Conservation (phyloP, 2,888 invertebrate species). For the Drosophila atripex region DNA sequence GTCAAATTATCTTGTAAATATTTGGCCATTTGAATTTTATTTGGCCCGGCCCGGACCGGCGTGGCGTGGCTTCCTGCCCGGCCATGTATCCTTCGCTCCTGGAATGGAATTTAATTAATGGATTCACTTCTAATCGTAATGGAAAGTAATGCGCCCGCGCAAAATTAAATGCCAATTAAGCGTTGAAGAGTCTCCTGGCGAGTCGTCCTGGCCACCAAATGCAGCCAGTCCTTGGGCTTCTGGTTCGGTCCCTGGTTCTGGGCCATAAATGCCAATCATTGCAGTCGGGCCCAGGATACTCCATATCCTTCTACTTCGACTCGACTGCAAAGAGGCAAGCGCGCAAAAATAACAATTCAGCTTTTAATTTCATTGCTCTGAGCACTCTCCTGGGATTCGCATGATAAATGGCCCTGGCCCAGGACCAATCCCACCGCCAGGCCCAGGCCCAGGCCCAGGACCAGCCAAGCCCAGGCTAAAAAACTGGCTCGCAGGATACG, state of each 20-base stretch:
- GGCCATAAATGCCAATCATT: conserved; percentile 59
- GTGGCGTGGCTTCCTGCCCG: not conserved
- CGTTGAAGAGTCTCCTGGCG: conserved; percentile 18
- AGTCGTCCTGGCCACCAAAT: not conserved
- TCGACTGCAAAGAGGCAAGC: conserved; percentile 22
- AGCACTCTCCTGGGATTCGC: conserved; percentile 61
- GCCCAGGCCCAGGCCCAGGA: not conserved
- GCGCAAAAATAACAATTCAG: conserved; percentile 57
- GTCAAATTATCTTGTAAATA: conserved; percentile 54
- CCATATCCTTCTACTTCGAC: not conserved
- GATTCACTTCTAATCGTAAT: conserved; percentile 25
- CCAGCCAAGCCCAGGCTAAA: conserved; percentile 6
- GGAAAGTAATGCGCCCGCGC: conserved; percentile 31
- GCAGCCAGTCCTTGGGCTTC: conserved; percentile 18
- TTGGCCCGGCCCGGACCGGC: not conserved
- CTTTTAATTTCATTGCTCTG: conserved; percentile 66
- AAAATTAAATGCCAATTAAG: conserved; percentile 53
- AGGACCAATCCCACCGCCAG: not conserved
- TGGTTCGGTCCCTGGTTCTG: not conserved
- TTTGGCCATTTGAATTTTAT: conserved; percentile 39
- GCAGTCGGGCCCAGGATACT: conserved; percentile 33
- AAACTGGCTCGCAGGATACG: not conserved
- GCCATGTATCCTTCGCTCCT: not conserved
- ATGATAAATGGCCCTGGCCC: conserved; percentile 53
- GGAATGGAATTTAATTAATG: conserved; percentile 45